Percentiles rank a stretch among this genome's conserved stretches.
Evolutionary conservation across 2,797 vertebrate genomes (phyloP).

Genomic region (Centroberyx gerrardi): DNA sequence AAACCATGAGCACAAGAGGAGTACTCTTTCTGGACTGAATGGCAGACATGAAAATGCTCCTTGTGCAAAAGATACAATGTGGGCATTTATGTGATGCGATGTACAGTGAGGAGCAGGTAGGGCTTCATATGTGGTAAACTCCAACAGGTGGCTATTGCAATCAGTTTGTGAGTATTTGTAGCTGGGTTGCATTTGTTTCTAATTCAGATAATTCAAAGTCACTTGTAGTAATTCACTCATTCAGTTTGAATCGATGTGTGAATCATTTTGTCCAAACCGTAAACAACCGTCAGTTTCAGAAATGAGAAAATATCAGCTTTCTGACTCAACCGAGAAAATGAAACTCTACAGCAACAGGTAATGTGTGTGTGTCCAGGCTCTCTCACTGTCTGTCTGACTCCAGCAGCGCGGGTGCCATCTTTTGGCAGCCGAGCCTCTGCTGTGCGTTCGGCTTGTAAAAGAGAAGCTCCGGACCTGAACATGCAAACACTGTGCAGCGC

Average conservation of each 20-base stretch:
- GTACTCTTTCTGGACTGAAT: conserved; percentile 19
- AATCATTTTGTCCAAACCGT: too few species aligned
- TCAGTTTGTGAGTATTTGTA: too few species aligned
- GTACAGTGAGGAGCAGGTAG: conserved; percentile 31
- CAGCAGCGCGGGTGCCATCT: conserved; percentile 59
- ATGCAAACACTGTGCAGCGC: conserved; percentile 51
- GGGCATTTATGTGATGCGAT: too few species aligned
- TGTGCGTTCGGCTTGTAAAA: conserved; percentile 46
- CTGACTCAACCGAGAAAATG: neutral
- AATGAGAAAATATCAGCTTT: neutral
- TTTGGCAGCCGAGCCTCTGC: conserved; percentile 61
- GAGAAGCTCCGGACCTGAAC: conserved; percentile 51
- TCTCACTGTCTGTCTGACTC: too few species aligned
- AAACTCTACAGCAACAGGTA: neutral
- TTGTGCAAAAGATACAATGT: too few species aligned
- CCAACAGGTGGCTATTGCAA: too few species aligned
- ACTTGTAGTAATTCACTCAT: too few species aligned
- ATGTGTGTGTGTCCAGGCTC: neutral
- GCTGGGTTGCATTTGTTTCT: too few species aligned
- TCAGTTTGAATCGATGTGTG: too few species aligned
- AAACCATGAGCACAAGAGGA: conserved; percentile 25
- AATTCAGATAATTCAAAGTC: too few species aligned
- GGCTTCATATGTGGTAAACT: conserved; percentile 40
- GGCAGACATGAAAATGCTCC: neutral
- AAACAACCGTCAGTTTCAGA: too few species aligned